phyloP scores from a whole-genome alignment of 2,797 vertebrate genomes.

The Chaenodraco wilsoni region DNA sequence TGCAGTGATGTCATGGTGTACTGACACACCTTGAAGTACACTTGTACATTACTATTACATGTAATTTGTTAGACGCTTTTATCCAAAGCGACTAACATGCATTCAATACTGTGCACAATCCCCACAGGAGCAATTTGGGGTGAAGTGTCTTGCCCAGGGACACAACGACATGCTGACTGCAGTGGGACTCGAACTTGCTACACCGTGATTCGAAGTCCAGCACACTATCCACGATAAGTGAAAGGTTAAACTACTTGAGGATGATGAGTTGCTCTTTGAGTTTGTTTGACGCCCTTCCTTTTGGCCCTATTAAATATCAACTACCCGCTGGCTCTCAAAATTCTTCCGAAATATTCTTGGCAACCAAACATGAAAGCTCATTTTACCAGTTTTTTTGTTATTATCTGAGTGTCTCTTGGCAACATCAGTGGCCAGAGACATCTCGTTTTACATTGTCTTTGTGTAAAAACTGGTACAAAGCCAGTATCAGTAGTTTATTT shows the following conservation, averaged over 20 bases:
- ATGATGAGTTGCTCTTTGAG: not conserved
- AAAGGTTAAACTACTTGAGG: constrained; percentile 2
- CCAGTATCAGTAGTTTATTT: constrained; percentile 27
- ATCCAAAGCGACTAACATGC: no score
- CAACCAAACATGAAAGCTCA: not conserved
- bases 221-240: no score
- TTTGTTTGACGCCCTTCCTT: not conserved
- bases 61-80: no score
- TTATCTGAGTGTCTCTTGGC: not conserved
- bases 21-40: constrained; percentile 1
- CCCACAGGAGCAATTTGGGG: no score
- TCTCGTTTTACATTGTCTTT: not conserved
- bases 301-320: not conserved
- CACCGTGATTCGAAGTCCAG: no score
- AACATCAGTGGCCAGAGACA: constrained; percentile 3
- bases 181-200: no score
- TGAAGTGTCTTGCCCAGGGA: no score
- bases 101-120: no score
- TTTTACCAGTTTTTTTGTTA: constrained; percentile 1
- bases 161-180: no score
- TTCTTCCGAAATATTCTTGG: not conserved
- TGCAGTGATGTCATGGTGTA: not conserved
- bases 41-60: not conserved
- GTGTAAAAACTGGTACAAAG: constrained; percentile 24
- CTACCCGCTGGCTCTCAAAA: not conserved